These are phyloP conservation scores for Drosophila watanabei DNA, from an alignment of 1,140 invertebrate genomes.

Conservation along the genomic window DNA sequence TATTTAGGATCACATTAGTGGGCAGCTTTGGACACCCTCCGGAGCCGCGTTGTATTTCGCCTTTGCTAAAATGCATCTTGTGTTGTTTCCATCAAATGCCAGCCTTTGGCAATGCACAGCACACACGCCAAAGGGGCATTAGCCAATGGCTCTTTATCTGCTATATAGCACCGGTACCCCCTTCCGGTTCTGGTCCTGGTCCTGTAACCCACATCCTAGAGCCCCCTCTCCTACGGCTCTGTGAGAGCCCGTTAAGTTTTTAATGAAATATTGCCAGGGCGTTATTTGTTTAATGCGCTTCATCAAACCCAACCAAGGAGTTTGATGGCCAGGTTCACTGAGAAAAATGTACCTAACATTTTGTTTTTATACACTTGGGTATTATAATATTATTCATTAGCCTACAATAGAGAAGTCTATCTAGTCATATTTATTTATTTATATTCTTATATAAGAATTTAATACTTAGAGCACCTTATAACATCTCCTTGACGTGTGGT, in stretches of 20 bases:
- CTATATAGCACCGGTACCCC: background rate
- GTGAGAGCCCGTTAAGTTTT: slow-evolving; percentile 44
- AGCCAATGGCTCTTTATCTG: slow-evolving; percentile 52
- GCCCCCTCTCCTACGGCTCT: background rate
- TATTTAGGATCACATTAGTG: slow-evolving; percentile 40
- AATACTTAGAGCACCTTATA: no score
- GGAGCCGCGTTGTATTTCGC: background rate
- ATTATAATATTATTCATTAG: no score
- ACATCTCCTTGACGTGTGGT: no score
- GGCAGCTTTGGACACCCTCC: slow-evolving; percentile 3
- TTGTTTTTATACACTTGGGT: background rate
- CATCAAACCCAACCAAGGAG: slow-evolving; percentile 54
- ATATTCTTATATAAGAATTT: no score
- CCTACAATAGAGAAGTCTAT: no score
- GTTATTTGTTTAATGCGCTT: slow-evolving; percentile 75
- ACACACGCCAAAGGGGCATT: slow-evolving; percentile 73
- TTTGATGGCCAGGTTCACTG: slow-evolving; percentile 16
- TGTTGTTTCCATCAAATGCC: slow-evolving; percentile 60
- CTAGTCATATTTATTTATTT: no score
- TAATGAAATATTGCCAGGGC: slow-evolving; percentile 72
- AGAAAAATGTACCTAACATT: background rate
- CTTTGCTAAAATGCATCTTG: slow-evolving; percentile 51
- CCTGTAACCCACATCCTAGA: background rate
- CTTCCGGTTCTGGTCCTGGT: background rate
- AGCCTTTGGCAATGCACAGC: slow-evolving; percentile 36